A percentile compares a stretch with the other conserved stretches of the same genome.
These are phyloP conservation scores for Gopherus flavomarginatus DNA, from an alignment of 2,113 vertebrate species.

Conservation along the genomic window DNA sequence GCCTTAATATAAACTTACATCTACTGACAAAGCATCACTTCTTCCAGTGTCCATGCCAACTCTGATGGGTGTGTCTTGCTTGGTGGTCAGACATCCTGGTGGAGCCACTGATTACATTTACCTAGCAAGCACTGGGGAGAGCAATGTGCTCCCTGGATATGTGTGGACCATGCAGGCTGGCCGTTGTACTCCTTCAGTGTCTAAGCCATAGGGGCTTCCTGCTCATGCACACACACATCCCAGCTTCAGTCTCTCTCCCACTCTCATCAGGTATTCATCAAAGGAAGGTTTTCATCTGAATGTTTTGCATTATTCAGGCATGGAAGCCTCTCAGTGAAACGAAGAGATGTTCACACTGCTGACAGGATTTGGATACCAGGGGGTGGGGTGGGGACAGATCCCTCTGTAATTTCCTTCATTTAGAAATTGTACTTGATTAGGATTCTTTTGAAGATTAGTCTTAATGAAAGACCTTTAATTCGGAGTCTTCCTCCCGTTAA, in stretches of 20 bases:
- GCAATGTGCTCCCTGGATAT: background rate
- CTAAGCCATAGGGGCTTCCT: background rate
- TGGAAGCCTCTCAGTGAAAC: slow-evolving; percentile 14
- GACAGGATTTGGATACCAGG: slow-evolving; percentile 36
- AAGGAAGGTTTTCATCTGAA: slow-evolving; percentile 39
- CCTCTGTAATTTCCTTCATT: slow-evolving; percentile 22
- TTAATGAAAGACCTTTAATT: slow-evolving; percentile 34
- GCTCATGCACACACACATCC: background rate
- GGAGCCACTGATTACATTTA: background rate
- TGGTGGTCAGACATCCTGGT: too few relatives aligned
- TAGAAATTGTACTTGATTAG: slow-evolving; percentile 46
- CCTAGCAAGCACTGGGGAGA: rapidly evolving
- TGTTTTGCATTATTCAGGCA: slow-evolving; percentile 50
- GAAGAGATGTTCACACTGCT: slow-evolving; percentile 31
- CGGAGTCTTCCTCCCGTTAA: slow-evolving; percentile 14
- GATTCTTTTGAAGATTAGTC: slow-evolving; percentile 48
- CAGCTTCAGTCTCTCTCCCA: background rate
- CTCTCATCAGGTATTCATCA: slow-evolving; percentile 55
- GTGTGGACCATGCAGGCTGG: background rate
- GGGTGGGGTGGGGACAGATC: background rate
- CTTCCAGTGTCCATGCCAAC: background rate
- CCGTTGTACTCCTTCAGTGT: background rate
- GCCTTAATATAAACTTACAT: background rate
- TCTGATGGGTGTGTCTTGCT: background rate
- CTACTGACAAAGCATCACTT: background rate